A percentile compares a stretch with the other conserved stretches of the same genome.
phyloP scores from a whole-genome alignment of 1,140 invertebrate genomes.

The Zaprionus davidi region DNA sequence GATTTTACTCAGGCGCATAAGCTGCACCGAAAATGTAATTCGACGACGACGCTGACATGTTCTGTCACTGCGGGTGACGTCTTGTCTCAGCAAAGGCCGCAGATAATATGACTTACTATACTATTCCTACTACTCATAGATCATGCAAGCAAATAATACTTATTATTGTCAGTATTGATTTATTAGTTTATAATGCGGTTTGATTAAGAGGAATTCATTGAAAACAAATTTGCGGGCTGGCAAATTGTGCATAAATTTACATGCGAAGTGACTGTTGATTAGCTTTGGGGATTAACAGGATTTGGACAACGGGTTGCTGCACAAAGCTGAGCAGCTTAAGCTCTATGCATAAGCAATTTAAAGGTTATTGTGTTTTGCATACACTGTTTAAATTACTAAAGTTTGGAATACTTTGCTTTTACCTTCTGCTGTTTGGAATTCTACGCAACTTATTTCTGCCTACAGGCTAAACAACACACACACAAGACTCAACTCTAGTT shows the following conservation, averaged over 20 bases:
- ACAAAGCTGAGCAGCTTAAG: background rate
- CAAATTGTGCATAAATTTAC: constrained; percentile 5
- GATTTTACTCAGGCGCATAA: constrained; percentile 21
- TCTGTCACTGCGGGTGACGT: constrained; percentile 12
- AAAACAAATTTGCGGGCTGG: background rate
- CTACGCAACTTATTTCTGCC: background rate
- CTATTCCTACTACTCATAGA: background rate
- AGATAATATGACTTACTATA: constrained; percentile 3
- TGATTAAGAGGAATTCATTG: background rate
- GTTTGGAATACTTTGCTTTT: background rate
- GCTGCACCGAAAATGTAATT: constrained; percentile 28
- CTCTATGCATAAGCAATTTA: background rate
- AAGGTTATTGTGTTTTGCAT: background rate
- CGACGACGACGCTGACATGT: constrained; percentile 25
- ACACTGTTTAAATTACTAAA: background rate
- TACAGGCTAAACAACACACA: background rate
- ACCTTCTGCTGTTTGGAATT: background rate
- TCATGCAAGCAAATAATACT: background rate
- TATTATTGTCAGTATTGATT: background rate
- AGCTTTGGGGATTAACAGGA: background rate
- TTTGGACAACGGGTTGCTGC: too few species aligned
- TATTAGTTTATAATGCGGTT: background rate
- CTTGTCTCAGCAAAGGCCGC: constrained; percentile 19
- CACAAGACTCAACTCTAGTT: background rate
- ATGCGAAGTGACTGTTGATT: background rate